Percentiles rank a stretch among this genome's conserved stretches.
Evolutionary conservation across 2,888 invertebrate species (phyloP).

Genomic region (Aradus depressus): DNA sequence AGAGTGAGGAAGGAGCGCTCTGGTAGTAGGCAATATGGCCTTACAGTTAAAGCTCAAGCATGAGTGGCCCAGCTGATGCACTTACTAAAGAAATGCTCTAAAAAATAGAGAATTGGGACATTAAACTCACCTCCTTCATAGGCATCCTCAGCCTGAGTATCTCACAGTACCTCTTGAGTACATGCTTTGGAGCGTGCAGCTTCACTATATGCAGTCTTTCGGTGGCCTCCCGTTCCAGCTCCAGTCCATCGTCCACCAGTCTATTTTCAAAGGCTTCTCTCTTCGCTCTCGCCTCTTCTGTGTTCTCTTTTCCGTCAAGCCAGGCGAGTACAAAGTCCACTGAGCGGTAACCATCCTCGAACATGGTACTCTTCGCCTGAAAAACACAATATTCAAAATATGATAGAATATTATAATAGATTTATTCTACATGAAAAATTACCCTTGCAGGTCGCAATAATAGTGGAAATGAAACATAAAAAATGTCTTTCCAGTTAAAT

Average conservation of each 20-base stretch:
- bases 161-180: constrained; percentile 77
- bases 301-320: constrained; percentile 40
- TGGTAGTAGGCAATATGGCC: too few relatives aligned
- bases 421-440: too few relatives aligned
- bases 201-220: constrained; percentile 63
- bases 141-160: constrained; percentile 86
- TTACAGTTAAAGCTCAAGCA: too few relatives aligned
- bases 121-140: constrained; percentile 63
- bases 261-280: constrained; percentile 44
- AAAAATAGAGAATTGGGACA: too few relatives aligned
- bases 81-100: too few relatives aligned
- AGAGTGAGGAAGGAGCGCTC: too few relatives aligned
- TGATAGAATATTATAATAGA: too few relatives aligned
- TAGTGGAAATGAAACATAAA: too few relatives aligned
- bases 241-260: constrained; percentile 59
- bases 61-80: too few relatives aligned
- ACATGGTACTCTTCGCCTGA: constrained; percentile 34
- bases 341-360: constrained; percentile 56
- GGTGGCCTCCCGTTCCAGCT: constrained; percentile 57
- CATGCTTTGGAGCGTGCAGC: constrained; percentile 74
- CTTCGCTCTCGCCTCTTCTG: background rate
- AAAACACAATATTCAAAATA: constrained; percentile 4
- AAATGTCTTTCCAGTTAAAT: too few relatives aligned
- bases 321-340: constrained; percentile 72
- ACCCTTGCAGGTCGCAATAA: too few relatives aligned